These are phyloP conservation scores for Athalia circularis DNA, from an alignment of 2,888 invertebrate genomes.

Conservation along the genomic window DNA sequence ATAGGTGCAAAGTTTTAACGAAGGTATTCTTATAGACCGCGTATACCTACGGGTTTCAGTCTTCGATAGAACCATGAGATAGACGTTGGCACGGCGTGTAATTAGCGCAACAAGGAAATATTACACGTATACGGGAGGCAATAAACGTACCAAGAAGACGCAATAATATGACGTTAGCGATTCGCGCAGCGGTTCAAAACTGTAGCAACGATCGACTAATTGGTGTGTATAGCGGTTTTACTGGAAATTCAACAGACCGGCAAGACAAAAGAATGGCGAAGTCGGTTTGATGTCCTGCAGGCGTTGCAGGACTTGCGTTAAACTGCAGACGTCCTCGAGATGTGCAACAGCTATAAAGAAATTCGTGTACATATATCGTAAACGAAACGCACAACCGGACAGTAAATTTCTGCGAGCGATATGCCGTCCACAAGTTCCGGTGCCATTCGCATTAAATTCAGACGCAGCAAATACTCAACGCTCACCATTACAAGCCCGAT, in stretches of 20 bases:
- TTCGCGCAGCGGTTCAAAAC: constrained; percentile 30
- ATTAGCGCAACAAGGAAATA: constrained; percentile 30
- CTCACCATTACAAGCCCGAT: constrained; percentile 10
- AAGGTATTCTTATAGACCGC: background rate
- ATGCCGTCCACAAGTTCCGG: constrained; percentile 58
- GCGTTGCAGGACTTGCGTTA: background rate
- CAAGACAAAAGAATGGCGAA: constrained; percentile 64
- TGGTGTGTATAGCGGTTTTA: constrained; percentile 22
- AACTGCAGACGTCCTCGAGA: constrained; percentile 49
- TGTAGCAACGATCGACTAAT: constrained; percentile 34
- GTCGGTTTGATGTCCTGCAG: constrained; percentile 50
- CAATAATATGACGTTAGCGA: constrained; percentile 34
- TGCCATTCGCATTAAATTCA: constrained; percentile 47
- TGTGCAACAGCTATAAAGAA: constrained; percentile 20
- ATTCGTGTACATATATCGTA: background rate
- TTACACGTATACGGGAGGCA: constrained; percentile 2
- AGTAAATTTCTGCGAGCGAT: constrained; percentile 48
- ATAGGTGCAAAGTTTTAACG: background rate
- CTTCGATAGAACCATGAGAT: background rate
- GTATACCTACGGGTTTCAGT: background rate
- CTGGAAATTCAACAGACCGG: constrained; percentile 59
- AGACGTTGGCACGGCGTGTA: background rate
- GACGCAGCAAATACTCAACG: constrained; percentile 7
- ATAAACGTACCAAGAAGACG: constrained; percentile 22
- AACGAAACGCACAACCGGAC: background rate